Conservation (phyloP, 2,797 vertebrate species). For the Paramormyrops hopkinsi region DNA sequence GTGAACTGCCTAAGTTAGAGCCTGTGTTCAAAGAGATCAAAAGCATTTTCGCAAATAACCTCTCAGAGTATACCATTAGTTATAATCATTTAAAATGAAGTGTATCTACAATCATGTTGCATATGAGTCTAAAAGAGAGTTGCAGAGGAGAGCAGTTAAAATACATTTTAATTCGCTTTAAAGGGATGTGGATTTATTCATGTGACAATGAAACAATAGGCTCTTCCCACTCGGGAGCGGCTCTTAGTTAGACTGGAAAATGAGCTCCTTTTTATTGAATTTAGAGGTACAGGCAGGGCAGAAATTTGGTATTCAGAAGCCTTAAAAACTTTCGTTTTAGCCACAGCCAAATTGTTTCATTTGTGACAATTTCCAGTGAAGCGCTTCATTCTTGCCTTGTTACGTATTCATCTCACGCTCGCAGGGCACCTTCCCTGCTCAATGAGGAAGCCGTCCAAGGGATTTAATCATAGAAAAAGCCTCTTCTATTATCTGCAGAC, state of each 20-base stretch:
- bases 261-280: slow-evolving; percentile 18
- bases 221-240: not conserved
- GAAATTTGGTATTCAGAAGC: not conserved
- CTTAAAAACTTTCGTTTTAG: not conserved
- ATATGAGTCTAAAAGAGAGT: not conserved
- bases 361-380: not conserved
- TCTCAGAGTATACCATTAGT: not conserved
- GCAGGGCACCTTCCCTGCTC: not conserved
- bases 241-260: slow-evolving; percentile 7
- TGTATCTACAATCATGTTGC: slow-evolving; percentile 8
- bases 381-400: not conserved
- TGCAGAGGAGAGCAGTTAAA: slow-evolving; percentile 20
- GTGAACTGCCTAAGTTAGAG: not conserved
- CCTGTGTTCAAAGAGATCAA: not conserved
- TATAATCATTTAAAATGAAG: slow-evolving; percentile 13
- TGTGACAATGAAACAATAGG: slow-evolving; percentile 28
- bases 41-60: slow-evolving; percentile 3
- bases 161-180: slow-evolving; percentile 32
- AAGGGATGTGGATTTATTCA: slow-evolving; percentile 29
- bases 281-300: not conserved
- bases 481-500: not conserved
- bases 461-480: not conserved
- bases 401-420: not conserved
- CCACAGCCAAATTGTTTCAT: not conserved
- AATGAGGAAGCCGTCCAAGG: not conserved